Evolutionary conservation across 2,888 invertebrate species (phyloP).

Genomic region (Elgonia sp.): DNA sequence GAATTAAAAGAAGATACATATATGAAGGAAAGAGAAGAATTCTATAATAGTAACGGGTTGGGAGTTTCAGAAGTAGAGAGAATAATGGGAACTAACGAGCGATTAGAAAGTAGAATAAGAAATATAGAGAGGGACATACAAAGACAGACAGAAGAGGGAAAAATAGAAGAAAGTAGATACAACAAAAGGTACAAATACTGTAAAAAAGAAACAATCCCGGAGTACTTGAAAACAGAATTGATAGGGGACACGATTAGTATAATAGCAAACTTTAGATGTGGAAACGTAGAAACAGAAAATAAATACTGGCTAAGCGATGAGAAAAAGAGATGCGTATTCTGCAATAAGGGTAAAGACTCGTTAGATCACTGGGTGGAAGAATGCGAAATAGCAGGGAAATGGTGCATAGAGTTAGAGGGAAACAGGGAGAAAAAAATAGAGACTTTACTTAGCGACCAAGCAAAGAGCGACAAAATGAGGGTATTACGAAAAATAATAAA

Average conservation of each 20-base stretch:
- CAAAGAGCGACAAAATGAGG: no score
- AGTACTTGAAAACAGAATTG: no score
- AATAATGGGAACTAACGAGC: background rate
- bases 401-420: background rate
- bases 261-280: no score
- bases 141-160: background rate
- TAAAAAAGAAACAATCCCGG: no score
- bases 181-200: conserved; percentile 3
- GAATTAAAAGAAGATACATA: background rate
- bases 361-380: background rate
- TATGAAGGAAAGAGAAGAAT: background rate
- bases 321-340: no score
- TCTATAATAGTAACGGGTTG: conserved; percentile 12
- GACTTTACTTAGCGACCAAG: no score
- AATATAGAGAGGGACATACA: conserved; percentile 3
- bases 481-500: no score
- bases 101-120: background rate
- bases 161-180: background rate
- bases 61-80: background rate
- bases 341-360: no score
- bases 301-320: no score
- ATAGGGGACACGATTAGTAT: background rate
- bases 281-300: no score
- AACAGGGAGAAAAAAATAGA: no score
- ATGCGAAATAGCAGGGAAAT: background rate